Conservation (phyloP, 2,888 invertebrate genomes). For the Mimachlamys varia region DNA sequence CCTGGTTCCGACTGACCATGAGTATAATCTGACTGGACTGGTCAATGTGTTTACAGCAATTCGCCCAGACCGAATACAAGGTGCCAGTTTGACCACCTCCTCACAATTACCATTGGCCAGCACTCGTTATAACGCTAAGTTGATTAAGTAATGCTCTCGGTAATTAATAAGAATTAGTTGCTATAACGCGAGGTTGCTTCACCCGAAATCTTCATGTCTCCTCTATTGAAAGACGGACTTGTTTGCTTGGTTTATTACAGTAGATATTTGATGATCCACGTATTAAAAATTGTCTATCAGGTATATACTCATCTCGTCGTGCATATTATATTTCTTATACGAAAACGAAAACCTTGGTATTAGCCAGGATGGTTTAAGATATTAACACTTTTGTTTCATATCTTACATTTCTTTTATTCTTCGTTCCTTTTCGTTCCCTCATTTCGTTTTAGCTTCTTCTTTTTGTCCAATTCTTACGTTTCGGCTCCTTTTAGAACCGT, state of each 20-base stretch:
- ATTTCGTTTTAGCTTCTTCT: no score
- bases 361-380: no score
- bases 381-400: no score
- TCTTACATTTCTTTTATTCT: not conserved
- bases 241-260: not conserved
- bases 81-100: conserved; percentile 5
- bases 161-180: not conserved
- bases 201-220: not conserved
- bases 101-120: not conserved
- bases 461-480: no score
- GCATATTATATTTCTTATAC: no score
- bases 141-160: not conserved
- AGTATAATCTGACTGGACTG: not conserved
- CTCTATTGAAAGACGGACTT: no score
- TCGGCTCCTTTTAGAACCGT: no score
- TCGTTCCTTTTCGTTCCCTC: not conserved
- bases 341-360: no score
- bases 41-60: conserved; percentile 4
- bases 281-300: not conserved
- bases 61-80: not conserved
- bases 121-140: not conserved
- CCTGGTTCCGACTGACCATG: not conserved
- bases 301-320: no score
- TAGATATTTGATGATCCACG: not conserved
- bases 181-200: no score